phyloP scores from a whole-genome alignment of 2,888 invertebrate species.

The Thelaira solivaga region DNA sequence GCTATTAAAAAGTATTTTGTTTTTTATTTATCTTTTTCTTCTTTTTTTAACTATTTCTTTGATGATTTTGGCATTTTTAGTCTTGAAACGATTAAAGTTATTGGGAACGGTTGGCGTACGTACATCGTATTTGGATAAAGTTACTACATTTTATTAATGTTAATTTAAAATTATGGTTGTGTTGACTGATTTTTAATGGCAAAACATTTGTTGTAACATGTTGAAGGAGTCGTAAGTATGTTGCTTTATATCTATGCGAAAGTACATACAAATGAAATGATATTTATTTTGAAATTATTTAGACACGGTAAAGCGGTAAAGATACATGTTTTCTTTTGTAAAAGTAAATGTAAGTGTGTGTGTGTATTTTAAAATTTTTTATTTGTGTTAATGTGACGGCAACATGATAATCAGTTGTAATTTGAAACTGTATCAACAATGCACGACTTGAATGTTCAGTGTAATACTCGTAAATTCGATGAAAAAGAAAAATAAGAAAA shows the following conservation, averaged over 20 bases:
- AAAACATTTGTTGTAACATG: constrained; percentile 39
- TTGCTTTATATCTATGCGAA: background rate
- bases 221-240: constrained; percentile 17
- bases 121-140: constrained; percentile 12
- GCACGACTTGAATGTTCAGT: too few relatives aligned
- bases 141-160: constrained; percentile 45
- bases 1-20: constrained; percentile 3
- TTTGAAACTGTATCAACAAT: too few relatives aligned
- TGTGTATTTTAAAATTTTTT: too few relatives aligned
- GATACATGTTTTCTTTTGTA: background rate
- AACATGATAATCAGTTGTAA: too few relatives aligned
- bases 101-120: background rate
- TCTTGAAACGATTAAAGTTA: constrained; percentile 4
- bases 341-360: too few relatives aligned
- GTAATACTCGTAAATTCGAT: too few relatives aligned
- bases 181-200: constrained; percentile 47
- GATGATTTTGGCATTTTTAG: constrained; percentile 3
- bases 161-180: constrained; percentile 38
- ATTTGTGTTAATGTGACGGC: too few relatives aligned
- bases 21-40: too few relatives aligned
- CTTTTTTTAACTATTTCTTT: background rate
- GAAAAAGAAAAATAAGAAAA: too few relatives aligned
- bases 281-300: background rate
- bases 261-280: too few relatives aligned
- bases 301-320: background rate